Evolutionary conservation across 1,140 invertebrate genomes (phyloP).

Genomic region (Trinorchestia longiramus): DNA sequence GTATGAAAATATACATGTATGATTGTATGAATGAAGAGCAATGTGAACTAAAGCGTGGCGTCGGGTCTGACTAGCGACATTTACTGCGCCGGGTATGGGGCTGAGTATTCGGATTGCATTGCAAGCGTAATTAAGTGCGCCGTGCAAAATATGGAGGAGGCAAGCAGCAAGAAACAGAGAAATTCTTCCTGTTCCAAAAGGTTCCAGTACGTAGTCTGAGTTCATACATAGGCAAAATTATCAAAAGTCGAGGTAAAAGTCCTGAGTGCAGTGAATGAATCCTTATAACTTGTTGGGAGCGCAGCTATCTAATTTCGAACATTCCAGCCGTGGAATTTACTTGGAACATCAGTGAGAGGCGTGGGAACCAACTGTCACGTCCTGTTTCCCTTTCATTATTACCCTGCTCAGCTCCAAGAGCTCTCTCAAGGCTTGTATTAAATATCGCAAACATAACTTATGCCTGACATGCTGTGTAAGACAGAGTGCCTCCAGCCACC

Average conservation of each 20-base stretch:
- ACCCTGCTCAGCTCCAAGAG: not conserved
- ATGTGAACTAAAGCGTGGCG: not conserved
- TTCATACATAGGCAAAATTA: not conserved
- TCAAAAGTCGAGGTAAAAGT: not conserved
- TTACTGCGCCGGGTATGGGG: not conserved
- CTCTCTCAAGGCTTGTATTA: not conserved
- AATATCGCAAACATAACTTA: not conserved
- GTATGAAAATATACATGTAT: not conserved
- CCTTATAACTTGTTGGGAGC: not conserved
- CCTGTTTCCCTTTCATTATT: not conserved
- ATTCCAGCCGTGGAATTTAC: not conserved
- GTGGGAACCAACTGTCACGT: not conserved
- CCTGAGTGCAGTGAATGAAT: not conserved
- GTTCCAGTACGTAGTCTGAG: not conserved
- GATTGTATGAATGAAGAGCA: not conserved
- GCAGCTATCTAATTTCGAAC: not conserved
- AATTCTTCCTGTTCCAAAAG: not conserved
- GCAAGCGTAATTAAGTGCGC: not conserved
- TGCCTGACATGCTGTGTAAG: not conserved
- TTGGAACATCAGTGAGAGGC: not conserved
- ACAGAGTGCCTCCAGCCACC: not conserved
- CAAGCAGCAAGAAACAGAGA: not conserved
- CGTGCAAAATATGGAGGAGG: not conserved
- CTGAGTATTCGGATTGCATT: not conserved
- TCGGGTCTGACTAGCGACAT: not conserved